Percentiles rank a stretch among this genome's conserved stretches.
phyloP scores from a whole-genome alignment of 2,797 vertebrate species.

The Borostomias antarcticus region DNA sequence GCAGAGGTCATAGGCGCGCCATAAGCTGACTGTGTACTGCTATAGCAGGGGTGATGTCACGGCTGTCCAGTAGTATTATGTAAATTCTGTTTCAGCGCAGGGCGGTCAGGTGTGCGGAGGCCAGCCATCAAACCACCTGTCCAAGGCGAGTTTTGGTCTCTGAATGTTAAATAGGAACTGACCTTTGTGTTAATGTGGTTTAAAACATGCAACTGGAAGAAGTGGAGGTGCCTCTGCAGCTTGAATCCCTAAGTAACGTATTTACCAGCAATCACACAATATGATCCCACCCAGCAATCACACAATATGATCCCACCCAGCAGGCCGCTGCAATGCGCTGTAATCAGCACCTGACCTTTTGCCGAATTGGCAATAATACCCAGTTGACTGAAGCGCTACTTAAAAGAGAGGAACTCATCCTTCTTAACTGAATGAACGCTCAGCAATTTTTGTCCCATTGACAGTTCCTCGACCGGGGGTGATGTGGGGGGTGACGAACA shows the following conservation, averaged over 20 bases:
- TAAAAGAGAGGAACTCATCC: slow-evolving; percentile 38
- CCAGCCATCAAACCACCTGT: background rate
- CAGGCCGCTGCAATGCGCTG: slow-evolving; percentile 7
- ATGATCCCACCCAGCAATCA: background rate
- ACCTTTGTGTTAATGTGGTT: slow-evolving; percentile 12
- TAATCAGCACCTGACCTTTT: slow-evolving; percentile 28
- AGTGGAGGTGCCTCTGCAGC: background rate
- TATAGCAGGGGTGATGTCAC: background rate
- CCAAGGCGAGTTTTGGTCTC: background rate
- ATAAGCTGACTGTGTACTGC: background rate
- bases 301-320: background rate
- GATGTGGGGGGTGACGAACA: no score
- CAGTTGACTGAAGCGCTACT: slow-evolving; percentile 17
- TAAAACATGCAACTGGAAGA: slow-evolving; percentile 14
- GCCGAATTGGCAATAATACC: slow-evolving; percentile 25
- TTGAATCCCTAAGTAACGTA: slow-evolving; percentile 5
- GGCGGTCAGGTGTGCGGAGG: background rate
- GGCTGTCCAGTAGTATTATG: no score
- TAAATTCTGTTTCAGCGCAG: background rate
- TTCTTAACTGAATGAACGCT: slow-evolving; percentile 32
- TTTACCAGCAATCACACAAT: slow-evolving; percentile 7
- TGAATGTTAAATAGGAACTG: background rate
- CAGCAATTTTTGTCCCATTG: slow-evolving; percentile 13
- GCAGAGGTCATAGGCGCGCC: background rate
- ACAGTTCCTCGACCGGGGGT: slow-evolving; percentile 3